Base-by-base conservation (phyloP, 2,797 vertebrate species). In the Sebastolobus alascanus region DNA sequence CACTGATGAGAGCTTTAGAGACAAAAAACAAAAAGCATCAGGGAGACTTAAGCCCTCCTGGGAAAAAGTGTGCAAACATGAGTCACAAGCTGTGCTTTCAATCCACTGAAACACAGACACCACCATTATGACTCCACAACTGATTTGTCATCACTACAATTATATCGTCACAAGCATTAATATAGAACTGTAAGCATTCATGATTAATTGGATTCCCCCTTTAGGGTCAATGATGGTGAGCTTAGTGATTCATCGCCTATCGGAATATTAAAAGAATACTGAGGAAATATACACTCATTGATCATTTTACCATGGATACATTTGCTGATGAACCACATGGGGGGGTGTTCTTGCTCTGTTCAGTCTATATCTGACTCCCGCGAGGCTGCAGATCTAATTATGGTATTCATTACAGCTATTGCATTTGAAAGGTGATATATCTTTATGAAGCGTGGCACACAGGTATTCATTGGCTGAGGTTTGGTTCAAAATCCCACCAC, bases 1-100 rank as follows among this genome's bases (percentile, higher is more conserved):
- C 66, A 75, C 73, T 64, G 74, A 80, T 64, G 75, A 85, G 33
- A 81, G 83, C 65, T 86, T 78, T 63, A 61, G 43, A 46, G 37
- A 73, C 33, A 55, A 52, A 68, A 73, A 29, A 54, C 29, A 64
- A 68, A 80, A 84, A 79, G 29, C 74, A 69, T 60, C 56, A 43
- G 13, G 31, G 73, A 68, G 84, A 79, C 65, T 86, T 72, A 3
- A 85, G 78, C 37, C 63, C 79, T 86, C 83, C 31, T 59, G 78
- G 79, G 85, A 69, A 74, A 74, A 90, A 68, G 35, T 71, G 64
- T 74, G 77, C 83, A 80, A 78, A 80, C 84, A 91, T 93, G 93
- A 93, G 83, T 94, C 91, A 93, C 75, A 82, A 61, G 58, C 75
- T 77, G 40, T 38, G 65, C 84, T 77, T 79, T 80, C 59, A 82